These are phyloP conservation scores for Phenganax marumi DNA, from an alignment of 92 coral and sea anemone species.

Conservation along the genomic window DNA sequence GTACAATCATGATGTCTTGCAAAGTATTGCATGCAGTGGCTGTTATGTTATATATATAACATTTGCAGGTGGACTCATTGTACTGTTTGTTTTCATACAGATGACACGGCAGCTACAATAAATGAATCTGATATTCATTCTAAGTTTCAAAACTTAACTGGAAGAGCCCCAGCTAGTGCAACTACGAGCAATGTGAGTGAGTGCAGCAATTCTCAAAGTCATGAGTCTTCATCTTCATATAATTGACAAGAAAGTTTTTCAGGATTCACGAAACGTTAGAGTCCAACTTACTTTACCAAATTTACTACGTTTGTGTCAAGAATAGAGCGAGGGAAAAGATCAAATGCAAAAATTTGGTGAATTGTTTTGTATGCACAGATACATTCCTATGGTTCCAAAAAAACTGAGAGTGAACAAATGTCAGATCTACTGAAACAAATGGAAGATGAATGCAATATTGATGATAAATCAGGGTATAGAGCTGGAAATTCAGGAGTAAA, in stretches of 20 bases:
- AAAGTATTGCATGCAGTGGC: neutral
- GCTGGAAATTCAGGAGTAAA: constrained; percentile 35
- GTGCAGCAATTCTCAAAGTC: neutral
- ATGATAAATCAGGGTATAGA: constrained; percentile 48
- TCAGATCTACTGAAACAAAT: constrained; percentile 75
- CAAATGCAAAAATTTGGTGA: neutral
- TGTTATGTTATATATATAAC: too few species aligned
- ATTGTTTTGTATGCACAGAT: constrained; percentile 47
- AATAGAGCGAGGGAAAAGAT: neutral
- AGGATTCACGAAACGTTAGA: neutral
- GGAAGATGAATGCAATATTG: constrained; percentile 73
- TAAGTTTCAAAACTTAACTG: constrained; percentile 78
- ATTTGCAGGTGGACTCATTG: neutral
- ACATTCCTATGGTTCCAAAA: constrained; percentile 63
- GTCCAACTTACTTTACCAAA: neutral
- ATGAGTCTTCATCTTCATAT: neutral
- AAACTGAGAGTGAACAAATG: constrained; percentile 74
- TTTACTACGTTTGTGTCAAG: neutral
- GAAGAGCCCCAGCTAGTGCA: constrained; percentile 73
- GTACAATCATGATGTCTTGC: neutral
- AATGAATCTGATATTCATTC: constrained; percentile 52
- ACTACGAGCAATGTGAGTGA: constrained; percentile 69
- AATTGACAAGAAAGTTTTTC: neutral
- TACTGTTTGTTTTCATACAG: constrained; percentile 9
- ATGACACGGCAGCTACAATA: constrained; percentile 6